Base-by-base conservation (phyloP, 2,888 invertebrate genomes). In the Drosophila paracracens region DNA sequence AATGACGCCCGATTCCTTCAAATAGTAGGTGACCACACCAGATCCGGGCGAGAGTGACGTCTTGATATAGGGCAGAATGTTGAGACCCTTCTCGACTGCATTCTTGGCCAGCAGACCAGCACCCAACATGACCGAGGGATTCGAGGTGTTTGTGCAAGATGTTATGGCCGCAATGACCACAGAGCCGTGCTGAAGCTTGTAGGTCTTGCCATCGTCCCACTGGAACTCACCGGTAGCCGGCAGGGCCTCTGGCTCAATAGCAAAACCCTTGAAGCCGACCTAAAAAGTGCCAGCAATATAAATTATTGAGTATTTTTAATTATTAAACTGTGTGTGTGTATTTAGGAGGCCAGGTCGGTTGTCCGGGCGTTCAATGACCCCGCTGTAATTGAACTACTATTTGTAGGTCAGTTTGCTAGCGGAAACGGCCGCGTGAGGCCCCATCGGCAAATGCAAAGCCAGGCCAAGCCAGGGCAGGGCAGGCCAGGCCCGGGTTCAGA, bases 101-200 rank as follows among this genome's bases (percentile, higher is more conserved):
- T 98, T 99, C 94, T 97, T 97, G 0, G 99, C 99, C 60, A 99
- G 93, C 36, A 99, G 93, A 88, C 98, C 98, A 81, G 99, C 99
- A 43, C 98, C 99, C 25, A 99, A 94, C 99, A 99, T 99, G 8
- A 99, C 99, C 81, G 98, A 98, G 0, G 99, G 99, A 93, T 99
- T 99, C 86, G 97, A 98, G 0, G 99, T 99, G 92, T 99, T 99
- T 62, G 99, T 99, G 93, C 99, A 99, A 31, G 98, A 98, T 1
- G 99, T 99, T 85, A 99, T 99, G 61, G 99, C 99, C 0, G 99
- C 98, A 79, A 99, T 99, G 66, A 99, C 97, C 27, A 99, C 98
- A 2, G 98, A 97, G 4, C 99, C 99, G 92, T 99, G 98, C 0
- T 94, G 94, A 76, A 99, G 94, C 48, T 94, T 94, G 93, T 98